phyloP scores from a whole-genome alignment of 2,113 vertebrate species.

The Dunckerocampus dactyliophorus region DNA sequence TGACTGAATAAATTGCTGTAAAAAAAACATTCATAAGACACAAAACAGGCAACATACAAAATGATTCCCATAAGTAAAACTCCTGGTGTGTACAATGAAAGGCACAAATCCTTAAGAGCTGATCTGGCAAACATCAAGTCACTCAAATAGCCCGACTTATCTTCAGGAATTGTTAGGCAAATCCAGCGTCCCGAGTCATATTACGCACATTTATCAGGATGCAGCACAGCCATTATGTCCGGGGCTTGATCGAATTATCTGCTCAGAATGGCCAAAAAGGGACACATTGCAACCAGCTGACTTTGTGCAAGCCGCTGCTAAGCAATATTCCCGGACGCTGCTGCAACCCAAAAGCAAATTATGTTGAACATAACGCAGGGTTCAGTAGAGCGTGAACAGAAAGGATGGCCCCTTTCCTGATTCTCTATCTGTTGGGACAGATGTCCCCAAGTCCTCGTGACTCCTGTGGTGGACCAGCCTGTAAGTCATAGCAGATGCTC shows the following conservation, averaged over 20 bases:
- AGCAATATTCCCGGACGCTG: conserved; percentile 72
- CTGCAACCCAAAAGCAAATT: conserved; percentile 70
- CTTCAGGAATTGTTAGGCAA: conserved; percentile 67
- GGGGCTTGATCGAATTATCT: conserved; percentile 76
- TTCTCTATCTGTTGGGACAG: conserved; percentile 75
- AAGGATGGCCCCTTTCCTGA: conserved; percentile 64
- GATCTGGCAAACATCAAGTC: conserved; percentile 64
- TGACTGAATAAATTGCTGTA: conserved; percentile 23
- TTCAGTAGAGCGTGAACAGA: conserved; percentile 67
- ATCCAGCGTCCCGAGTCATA: conserved; percentile 66
- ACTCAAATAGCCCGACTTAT: conserved; percentile 61
- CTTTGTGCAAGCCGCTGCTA: conserved; percentile 62
- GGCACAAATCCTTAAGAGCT: conserved; percentile 43
- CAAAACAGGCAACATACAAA: conserved; percentile 31
- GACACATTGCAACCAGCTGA: conserved; percentile 71
- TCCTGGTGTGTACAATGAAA: conserved; percentile 24
- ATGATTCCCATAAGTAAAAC: conserved; percentile 29
- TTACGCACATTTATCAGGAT: conserved; percentile 75
- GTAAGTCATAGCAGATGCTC: conserved; percentile 77
- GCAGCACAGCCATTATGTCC: conserved; percentile 69
- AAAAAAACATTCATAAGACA: conserved; percentile 24
- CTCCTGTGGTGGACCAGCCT: conserved; percentile 70
- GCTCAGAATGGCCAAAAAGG: conserved; percentile 69
- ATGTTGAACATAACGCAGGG: conserved; percentile 64
- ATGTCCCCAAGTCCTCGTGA: conserved; percentile 71